phyloP scores from a whole-genome alignment of 2,888 invertebrate genomes.

The Latheticus oryzae region DNA sequence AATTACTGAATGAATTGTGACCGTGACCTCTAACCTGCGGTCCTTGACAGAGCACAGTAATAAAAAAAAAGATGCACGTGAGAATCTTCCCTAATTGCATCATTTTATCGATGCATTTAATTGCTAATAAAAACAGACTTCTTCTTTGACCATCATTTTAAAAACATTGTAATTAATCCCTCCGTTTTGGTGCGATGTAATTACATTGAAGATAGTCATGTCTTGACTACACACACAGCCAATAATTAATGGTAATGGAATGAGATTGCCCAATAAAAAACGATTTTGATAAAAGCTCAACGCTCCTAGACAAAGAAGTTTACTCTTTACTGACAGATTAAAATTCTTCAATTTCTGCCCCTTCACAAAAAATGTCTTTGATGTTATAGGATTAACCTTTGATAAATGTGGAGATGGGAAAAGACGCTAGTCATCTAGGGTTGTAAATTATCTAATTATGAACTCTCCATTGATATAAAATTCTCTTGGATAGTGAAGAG shows the following conservation, averaged over 20 bases:
- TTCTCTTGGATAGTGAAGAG: conserved; percentile 9
- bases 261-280: conserved; percentile 31
- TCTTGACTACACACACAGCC: conserved; percentile 13
- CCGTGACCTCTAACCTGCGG: conserved; percentile 30
- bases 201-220: conserved; percentile 17
- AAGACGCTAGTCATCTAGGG: conserved; percentile 19
- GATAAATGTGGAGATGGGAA: conserved; percentile 25
- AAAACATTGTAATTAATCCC: conserved; percentile 34
- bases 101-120: conserved; percentile 21
- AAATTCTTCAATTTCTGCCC: conserved; percentile 25
- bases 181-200: conserved; percentile 30
- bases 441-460: conserved; percentile 30
- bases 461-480: conserved; percentile 25
- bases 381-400: conserved; percentile 25
- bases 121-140: conserved; percentile 23
- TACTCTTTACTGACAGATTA: too few species aligned
- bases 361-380: conserved; percentile 3
- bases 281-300: conserved; percentile 21
- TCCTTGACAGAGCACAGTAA: conserved; percentile 6
- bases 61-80: conserved; percentile 5
- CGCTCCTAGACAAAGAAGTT: conserved; percentile 32
- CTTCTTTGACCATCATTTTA: conserved; percentile 24
- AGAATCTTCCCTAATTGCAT: conserved; percentile 20
- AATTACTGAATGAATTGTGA: conserved; percentile 32
- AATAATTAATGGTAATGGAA: conserved; percentile 34